Base-by-base conservation (phyloP, 2,888 invertebrate genomes). In the Lingula anatina region DNA sequence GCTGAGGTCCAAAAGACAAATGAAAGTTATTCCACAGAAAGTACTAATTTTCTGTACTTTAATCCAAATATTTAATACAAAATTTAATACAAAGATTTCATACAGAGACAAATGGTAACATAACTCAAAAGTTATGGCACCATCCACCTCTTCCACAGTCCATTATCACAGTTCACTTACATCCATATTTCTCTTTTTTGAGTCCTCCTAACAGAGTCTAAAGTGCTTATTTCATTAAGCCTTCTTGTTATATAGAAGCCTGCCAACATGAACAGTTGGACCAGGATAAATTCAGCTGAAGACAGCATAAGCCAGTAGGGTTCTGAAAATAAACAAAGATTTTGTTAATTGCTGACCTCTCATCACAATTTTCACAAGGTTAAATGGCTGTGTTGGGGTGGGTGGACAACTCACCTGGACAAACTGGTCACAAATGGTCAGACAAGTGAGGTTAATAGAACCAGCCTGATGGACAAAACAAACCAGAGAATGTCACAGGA, bases 261-360 rank as follows among this genome's bases (percentile, higher is more conserved):
- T 46, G 80, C 79, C 37, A 78, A 62, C 50, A 78, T 74, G 60
- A 80, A 80, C 46, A 80, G 56, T 64, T 80, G 80, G 5, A 80
- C 80, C 5, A 79, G 71, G 20, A 77, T 64, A 51, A 80, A 77
- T 64, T 81, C 81, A 26, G 78, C 80, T 23, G 76, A 70, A 9
- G 81, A 81, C 49, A 81, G 65, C 68, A 79, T 77, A 49, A 81
- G 55, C 81, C 81, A 81, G 57, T 80, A 79, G 1, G 80, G 80
- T 57, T 79, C 81, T 80, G 59, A 15, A 62, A 59, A 52, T 37
- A 44, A 46, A 56, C 20, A 25, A 21, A 23, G 20, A 7, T 39
- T 7, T 39, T n/a, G n/a, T n/a, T n/a, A n/a, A n/a, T n/a, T n/a
- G n/a, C n/a, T n/a, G n/a, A n/a, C n/a, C n/a, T n/a, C n/a, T n/a